Conservation (phyloP, 2,888 invertebrate genomes). For the Pandemis cinnamomeana region DNA sequence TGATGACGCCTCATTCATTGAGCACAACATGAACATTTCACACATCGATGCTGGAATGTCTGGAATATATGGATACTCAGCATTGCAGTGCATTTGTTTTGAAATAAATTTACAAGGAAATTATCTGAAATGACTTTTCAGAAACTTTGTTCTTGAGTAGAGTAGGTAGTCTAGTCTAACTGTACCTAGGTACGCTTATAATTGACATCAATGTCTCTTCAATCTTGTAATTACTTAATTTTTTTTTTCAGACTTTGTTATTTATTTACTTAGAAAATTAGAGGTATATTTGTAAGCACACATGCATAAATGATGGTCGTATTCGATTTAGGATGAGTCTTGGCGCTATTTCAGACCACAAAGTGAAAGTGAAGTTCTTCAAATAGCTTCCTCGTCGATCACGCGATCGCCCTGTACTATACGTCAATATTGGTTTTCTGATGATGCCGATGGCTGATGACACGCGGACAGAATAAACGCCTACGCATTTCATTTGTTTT, state of each 20-base stretch:
- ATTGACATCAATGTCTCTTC: no score
- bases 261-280: not conserved
- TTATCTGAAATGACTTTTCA: not conserved
- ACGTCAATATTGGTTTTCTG: constrained; percentile 26
- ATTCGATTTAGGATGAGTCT: constrained; percentile 19
- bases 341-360: constrained; percentile 27
- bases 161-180: not conserved
- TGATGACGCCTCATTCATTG: constrained; percentile 44
- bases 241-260: no score
- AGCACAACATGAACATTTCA: not conserved
- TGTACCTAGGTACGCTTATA: no score
- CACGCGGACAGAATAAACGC: constrained; percentile 1
- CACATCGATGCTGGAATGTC: not conserved
- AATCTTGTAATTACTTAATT: no score
- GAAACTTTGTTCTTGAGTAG: not conserved
- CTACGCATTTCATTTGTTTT: constrained; percentile 13
- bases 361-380: constrained; percentile 29
- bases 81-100: not conserved
- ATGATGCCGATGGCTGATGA: constrained; percentile 5
- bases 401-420: constrained; percentile 14
- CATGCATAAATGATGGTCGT: not conserved
- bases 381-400: constrained; percentile 30
- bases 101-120: not conserved
- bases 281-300: not conserved
- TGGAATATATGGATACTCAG: not conserved